These are phyloP conservation scores for Wasmannia auropunctata DNA, from an alignment of 1,140 invertebrate species.

Conservation along the genomic window DNA sequence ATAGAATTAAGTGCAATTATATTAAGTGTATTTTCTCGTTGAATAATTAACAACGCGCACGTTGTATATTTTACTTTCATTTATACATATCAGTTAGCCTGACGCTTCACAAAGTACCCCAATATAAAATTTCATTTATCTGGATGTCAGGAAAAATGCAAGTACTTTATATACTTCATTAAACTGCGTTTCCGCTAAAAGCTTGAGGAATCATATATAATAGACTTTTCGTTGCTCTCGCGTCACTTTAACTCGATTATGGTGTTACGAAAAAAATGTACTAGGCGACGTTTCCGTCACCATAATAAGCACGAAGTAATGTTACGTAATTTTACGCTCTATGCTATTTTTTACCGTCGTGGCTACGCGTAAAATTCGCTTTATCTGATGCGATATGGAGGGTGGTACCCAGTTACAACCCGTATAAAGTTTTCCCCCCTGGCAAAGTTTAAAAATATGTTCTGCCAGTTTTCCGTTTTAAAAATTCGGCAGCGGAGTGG, in stretches of 20 bases:
- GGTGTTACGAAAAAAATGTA: neutral
- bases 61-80: neutral
- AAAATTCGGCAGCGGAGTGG: neutral
- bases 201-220: neutral
- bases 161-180: neutral
- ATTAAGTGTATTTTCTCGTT: constrained; percentile 8
- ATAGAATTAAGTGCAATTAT: constrained; percentile 15
- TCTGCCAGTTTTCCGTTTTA: constrained; percentile 14
- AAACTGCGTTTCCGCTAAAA: neutral
- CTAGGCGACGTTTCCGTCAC: neutral
- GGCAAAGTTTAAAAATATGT: constrained; percentile 12
- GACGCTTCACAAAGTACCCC: neutral
- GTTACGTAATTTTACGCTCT: neutral
- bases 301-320: neutral
- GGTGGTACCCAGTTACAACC: neutral
- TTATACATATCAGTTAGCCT: neutral
- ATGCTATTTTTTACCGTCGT: neutral
- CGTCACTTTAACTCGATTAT: neutral
- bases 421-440: constrained; percentile 1
- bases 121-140: constrained; percentile 12
- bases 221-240: neutral
- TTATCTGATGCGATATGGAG: neutral
- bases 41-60: neutral
- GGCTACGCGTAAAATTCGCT: neutral
- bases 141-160: neutral